Evolutionary conservation across 2,113 vertebrate genomes (phyloP), one percentile per base, ranked within the genome.

Genomic region (Otolemur garnettii): DNA sequence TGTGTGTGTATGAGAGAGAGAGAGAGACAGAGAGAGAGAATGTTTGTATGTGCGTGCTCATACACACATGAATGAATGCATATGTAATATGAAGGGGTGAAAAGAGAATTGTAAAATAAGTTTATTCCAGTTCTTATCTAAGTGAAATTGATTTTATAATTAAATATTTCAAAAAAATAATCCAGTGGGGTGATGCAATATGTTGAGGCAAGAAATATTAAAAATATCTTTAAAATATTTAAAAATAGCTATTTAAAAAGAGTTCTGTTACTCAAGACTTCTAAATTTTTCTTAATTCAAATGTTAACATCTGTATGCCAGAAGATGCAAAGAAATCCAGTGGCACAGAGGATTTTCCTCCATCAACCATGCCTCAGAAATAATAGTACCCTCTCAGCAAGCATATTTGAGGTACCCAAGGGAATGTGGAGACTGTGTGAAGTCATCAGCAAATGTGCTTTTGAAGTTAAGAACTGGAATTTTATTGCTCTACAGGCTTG

Each of bases 131-230:
- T 62, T 86, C 60, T 38, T 82, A n/a, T 17, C 19, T 21, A 28
- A 75, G 14, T 22, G 77, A 71, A 66, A 59, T 62, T 87, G 11
- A 92, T 75, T 93, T 75, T 90, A 71, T 55, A 83, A 38, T 84
- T 68, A 82, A 75, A 35, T 64, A 55, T 50, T 92, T 94, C 50
- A 1, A n/a, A 84, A 84, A 90, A 45, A 42, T 28, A 69, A 14
- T 92, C 50, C 24, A 66, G 21, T 38, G 15, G 50, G 15, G 50
- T 80, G 19, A 53, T 86, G 26, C 68, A 71, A 45, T 64, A 69
- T 84, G 64, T 84, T 57, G 66, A 96, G 30, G 4, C 4, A 94
- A 55, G 64, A 75, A 18, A 81, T 33, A 35, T 72, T 42, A 79
- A 62, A 45, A 71, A 13, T 15, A 50, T 62, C 8, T 81, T 87